Percentiles rank a stretch among this genome's conserved stretches.
phyloP scores from a whole-genome alignment of 2,888 invertebrate species.

The Cheilosia urbana region DNA sequence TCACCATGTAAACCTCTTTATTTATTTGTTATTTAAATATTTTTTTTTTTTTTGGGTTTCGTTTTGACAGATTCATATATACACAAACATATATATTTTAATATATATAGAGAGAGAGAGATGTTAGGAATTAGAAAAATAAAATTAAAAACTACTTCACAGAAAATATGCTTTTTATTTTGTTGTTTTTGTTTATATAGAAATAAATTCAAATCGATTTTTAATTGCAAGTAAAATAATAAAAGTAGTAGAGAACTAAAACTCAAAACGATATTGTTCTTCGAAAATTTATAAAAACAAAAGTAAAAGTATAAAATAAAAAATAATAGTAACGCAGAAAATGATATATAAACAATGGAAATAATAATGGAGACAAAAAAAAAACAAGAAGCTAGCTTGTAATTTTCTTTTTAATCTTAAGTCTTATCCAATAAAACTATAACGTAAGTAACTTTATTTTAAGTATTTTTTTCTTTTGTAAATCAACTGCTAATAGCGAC shows the following conservation, averaged over 20 bases:
- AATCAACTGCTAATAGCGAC: constrained; percentile 31
- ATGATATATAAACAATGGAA: constrained; percentile 40
- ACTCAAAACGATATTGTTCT: constrained; percentile 15
- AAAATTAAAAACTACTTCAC: constrained; percentile 65
- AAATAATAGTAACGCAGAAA: constrained; percentile 44
- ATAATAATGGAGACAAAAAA: constrained; percentile 3
- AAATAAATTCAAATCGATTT: constrained; percentile 49
- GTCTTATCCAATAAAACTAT: constrained; percentile 11
- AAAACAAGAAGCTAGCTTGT: constrained; percentile 50
- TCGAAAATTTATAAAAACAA: constrained; percentile 15
- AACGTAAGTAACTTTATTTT: background rate
- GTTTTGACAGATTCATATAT: constrained; percentile 67
- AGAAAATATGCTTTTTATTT: constrained; percentile 74
- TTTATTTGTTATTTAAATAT: background rate
- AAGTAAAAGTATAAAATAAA: constrained; percentile 32
- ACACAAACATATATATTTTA: constrained; percentile 5
- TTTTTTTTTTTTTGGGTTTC: constrained; percentile 29
- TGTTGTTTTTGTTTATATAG: constrained; percentile 61
- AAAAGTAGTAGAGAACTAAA: constrained; percentile 14
- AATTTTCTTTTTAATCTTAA: constrained; percentile 34
- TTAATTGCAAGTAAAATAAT: constrained; percentile 19
- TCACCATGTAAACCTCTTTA: constrained; percentile 71
- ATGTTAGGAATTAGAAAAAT: constrained; percentile 61
- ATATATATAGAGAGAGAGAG: constrained; percentile 19
- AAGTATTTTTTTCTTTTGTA: background rate